A percentile compares a stretch with the other conserved stretches of the same genome.
phyloP scores from a whole-genome alignment of 2,888 invertebrate species.

The Drosophila anceps region DNA sequence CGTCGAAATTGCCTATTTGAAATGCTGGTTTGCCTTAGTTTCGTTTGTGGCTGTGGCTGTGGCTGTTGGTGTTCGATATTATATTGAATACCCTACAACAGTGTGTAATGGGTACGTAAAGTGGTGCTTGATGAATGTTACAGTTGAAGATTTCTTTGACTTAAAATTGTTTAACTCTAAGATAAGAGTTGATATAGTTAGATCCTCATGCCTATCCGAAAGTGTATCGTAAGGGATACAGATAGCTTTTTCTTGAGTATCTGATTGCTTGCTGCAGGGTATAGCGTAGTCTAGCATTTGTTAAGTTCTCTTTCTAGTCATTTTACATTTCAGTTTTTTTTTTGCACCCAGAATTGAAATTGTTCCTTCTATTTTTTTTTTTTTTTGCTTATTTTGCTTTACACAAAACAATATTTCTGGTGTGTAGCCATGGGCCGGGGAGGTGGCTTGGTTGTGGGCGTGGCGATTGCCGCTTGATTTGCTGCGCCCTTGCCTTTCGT shows the following conservation, averaged over 20 bases:
- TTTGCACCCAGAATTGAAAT: constrained; percentile 24
- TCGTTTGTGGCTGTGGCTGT: constrained; percentile 4
- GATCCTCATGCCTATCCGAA: neutral
- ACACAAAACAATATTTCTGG: constrained; percentile 25
- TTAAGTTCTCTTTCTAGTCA: neutral
- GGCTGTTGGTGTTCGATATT: constrained; percentile 28
- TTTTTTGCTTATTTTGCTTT: too few relatives aligned
- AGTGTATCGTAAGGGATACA: neutral
- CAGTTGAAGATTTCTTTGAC: neutral
- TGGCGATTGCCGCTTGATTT: constrained; percentile 32
- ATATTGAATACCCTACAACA: constrained; percentile 7
- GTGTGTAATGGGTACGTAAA: neutral
- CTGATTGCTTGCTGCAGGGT: neutral
- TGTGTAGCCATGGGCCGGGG: neutral
- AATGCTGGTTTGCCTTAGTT: constrained; percentile 23
- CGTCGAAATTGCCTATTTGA: constrained; percentile 17
- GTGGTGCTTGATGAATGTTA: too few relatives aligned
- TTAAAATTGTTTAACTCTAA: neutral
- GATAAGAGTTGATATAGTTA: neutral
- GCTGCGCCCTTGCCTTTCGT: constrained; percentile 21
- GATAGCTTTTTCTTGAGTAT: neutral
- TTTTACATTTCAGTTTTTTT: constrained; percentile 22
- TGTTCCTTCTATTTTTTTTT: constrained; percentile 12
- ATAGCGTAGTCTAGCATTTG: neutral
- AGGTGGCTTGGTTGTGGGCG: neutral